Conservation (phyloP, 2,797 vertebrate species). For the Bradypodion pumilum region DNA sequence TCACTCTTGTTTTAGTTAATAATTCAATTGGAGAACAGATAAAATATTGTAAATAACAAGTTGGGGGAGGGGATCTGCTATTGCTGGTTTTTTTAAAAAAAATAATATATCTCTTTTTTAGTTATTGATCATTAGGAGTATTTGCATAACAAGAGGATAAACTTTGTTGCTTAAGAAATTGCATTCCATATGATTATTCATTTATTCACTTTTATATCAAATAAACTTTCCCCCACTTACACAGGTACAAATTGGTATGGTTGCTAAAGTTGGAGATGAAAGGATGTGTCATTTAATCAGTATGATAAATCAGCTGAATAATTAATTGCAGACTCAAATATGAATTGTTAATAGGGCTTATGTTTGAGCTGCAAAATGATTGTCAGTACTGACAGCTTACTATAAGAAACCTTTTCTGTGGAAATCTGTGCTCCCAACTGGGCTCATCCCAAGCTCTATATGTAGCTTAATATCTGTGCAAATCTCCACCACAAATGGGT, state of each 20-base stretch:
- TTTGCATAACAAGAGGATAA: slow-evolving; percentile 50
- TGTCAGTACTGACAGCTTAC: not conserved
- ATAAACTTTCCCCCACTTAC: slow-evolving; percentile 10
- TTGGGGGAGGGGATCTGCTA: slow-evolving; percentile 14
- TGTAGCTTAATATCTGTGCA: not conserved
- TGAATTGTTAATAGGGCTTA: not conserved
- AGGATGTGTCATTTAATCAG: not conserved
- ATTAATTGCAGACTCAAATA: not conserved
- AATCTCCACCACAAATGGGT: not conserved
- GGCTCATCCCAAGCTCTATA: not conserved
- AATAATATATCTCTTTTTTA: not conserved
- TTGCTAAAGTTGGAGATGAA: not conserved
- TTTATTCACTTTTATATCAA: not conserved
- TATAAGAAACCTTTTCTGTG: not conserved
- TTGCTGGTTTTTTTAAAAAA: slow-evolving; percentile 11
- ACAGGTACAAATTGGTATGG: not conserved
- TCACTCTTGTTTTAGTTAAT: slow-evolving; percentile 24
- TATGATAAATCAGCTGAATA: not conserved
- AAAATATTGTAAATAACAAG: slow-evolving; percentile 1
- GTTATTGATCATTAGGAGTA: slow-evolving; percentile 33
- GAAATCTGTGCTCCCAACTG: not conserved
- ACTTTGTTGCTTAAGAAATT: slow-evolving; percentile 37
- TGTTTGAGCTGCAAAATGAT: not conserved
- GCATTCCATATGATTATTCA: slow-evolving; percentile 25
- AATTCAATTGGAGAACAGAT: slow-evolving; percentile 18